A percentile compares a stretch with the other conserved stretches of the same genome.
These are phyloP conservation scores for Sebastes oblongus DNA, from an alignment of 2,797 vertebrate species.

Conservation along the genomic window DNA sequence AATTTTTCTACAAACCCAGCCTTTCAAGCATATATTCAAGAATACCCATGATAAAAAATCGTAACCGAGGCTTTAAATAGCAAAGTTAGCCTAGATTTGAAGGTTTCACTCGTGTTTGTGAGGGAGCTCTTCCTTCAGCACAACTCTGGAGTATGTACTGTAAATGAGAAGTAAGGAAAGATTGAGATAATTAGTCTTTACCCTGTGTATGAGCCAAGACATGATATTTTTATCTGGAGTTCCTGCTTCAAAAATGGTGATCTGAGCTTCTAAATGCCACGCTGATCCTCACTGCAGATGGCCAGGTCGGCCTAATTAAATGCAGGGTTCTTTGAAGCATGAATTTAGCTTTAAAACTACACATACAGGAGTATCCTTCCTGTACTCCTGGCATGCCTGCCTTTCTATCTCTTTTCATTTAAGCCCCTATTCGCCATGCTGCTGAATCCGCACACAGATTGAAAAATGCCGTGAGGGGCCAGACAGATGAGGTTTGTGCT, in stretches of 20 bases:
- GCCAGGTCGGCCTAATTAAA: slow-evolving; percentile 63
- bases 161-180: slow-evolving; percentile 26
- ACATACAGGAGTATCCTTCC: slow-evolving; percentile 42
- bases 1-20: neutral
- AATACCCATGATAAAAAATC: slow-evolving; percentile 21
- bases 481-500: slow-evolving; percentile 66
- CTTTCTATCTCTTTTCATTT: slow-evolving; percentile 60
- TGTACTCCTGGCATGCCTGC: slow-evolving; percentile 11
- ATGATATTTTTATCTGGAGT: slow-evolving; percentile 32
- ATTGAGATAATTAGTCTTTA: slow-evolving; percentile 54
- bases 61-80: slow-evolving; percentile 55
- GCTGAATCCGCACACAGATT: slow-evolving; percentile 60
- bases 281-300: slow-evolving; percentile 53
- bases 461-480: slow-evolving; percentile 65
- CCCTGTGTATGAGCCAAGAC: slow-evolving; percentile 5
- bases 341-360: slow-evolving; percentile 51
- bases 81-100: slow-evolving; percentile 43
- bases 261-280: slow-evolving; percentile 46
- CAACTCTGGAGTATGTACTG: slow-evolving; percentile 26
- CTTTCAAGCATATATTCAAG: slow-evolving; percentile 26
- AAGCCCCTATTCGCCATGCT: slow-evolving; percentile 48
- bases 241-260: slow-evolving; percentile 26
- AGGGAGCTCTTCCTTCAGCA: slow-evolving; percentile 16
- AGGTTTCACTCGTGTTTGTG: slow-evolving; percentile 35
- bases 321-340: slow-evolving; percentile 52